These are phyloP conservation scores for Osmerus mordax DNA, from an alignment of 2,113 vertebrate genomes.

Conservation along the genomic window DNA sequence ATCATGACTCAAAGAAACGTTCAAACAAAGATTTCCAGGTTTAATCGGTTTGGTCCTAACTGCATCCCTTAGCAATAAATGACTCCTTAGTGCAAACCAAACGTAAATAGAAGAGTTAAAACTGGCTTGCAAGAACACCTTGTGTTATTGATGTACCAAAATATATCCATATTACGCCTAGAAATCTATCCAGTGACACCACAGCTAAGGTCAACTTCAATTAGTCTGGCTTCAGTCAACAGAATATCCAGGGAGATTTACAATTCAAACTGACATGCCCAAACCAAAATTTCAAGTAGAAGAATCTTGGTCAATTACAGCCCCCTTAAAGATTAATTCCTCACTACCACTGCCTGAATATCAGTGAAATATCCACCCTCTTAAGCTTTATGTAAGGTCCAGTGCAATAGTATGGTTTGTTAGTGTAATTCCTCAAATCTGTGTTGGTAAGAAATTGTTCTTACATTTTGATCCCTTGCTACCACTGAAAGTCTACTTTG, in stretches of 20 bases:
- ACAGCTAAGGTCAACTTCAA: too few relatives aligned
- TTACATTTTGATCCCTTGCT: slow-evolving; percentile 2
- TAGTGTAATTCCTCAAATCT: not conserved
- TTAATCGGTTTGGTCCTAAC: too few relatives aligned
- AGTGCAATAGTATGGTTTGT: slow-evolving; percentile 19
- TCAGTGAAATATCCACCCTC: not conserved
- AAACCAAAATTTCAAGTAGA: not conserved
- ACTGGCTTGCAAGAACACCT: too few relatives aligned
- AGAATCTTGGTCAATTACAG: slow-evolving; percentile 2
- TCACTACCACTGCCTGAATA: slow-evolving; percentile 5
- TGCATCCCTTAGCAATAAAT: too few relatives aligned
- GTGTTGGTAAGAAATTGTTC: not conserved
- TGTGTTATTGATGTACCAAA: too few relatives aligned
- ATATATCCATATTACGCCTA: too few relatives aligned
- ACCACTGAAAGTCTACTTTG: not conserved
- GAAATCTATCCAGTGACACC: not conserved
- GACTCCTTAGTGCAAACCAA: too few relatives aligned
- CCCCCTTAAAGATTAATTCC: not conserved
- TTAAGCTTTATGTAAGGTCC: not conserved
- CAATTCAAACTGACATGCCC: not conserved
- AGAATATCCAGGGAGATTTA: not conserved
- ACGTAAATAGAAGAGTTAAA: too few relatives aligned
- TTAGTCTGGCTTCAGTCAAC: not conserved
- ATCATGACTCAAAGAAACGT: not conserved
- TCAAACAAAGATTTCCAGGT: too few relatives aligned